Evolutionary conservation across 2,888 invertebrate species (phyloP).

Genomic region (Amphipyra berbera): DNA sequence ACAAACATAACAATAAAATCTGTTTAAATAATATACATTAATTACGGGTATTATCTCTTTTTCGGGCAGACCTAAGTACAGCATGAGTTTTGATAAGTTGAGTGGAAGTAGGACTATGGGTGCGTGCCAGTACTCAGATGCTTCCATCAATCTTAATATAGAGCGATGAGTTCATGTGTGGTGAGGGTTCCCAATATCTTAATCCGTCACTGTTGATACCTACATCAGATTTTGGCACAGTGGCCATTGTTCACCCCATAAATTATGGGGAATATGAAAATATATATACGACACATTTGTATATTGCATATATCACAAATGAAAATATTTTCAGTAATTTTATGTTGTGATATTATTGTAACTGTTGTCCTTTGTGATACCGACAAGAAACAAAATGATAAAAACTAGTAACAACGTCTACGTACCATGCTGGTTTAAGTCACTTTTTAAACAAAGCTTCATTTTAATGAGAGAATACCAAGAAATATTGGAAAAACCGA

Average conservation of each 20-base stretch:
- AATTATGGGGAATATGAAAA: not conserved
- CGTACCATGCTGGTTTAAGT: slow-evolving; percentile 21
- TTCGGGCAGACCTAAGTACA: too few species aligned
- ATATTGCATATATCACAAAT: not conserved
- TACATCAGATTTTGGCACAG: slow-evolving; percentile 37
- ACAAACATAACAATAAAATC: too few species aligned
- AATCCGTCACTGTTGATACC: slow-evolving; percentile 46
- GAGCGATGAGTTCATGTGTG: slow-evolving; percentile 14
- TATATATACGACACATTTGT: not conserved
- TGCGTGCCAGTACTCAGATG: slow-evolving; percentile 9
- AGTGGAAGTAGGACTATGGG: slow-evolving; percentile 5
- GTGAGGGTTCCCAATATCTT: slow-evolving; percentile 18
- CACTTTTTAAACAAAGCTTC: slow-evolving; percentile 41
- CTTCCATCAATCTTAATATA: slow-evolving; percentile 46
- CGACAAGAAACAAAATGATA: slow-evolving; percentile 8
- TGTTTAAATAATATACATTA: too few species aligned
- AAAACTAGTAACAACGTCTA: slow-evolving; percentile 5
- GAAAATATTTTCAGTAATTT: not conserved
- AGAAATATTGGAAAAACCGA: slow-evolving; percentile 42
- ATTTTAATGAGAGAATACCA: slow-evolving; percentile 27
- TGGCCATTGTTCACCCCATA: slow-evolving; percentile 16
- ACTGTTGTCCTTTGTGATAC: slow-evolving; percentile 5
- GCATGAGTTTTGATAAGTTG: too few species aligned
- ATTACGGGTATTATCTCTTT: too few species aligned
- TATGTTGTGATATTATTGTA: not conserved